A percentile compares a stretch with the other conserved stretches of the same genome.
phyloP scores from a whole-genome alignment of 2,888 invertebrate species.

The Archips xylosteana region DNA sequence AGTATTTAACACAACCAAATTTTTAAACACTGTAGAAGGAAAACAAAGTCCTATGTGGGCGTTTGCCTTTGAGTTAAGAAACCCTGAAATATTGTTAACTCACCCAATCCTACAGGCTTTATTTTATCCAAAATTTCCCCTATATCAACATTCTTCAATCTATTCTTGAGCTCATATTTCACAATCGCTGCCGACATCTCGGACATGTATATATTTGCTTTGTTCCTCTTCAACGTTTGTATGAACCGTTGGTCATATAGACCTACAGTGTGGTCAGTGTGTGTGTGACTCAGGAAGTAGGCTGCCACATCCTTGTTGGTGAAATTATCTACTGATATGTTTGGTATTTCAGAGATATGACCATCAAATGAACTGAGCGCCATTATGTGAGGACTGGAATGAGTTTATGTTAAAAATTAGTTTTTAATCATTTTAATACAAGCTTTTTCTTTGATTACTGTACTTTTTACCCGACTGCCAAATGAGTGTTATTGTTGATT shows the following conservation, averaged over 20 bases:
- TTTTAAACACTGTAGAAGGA: too few relatives aligned
- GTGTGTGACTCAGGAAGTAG: slow-evolving; percentile 89
- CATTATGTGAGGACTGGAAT: slow-evolving; percentile 56
- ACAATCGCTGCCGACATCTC: slow-evolving; percentile 59
- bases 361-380: slow-evolving; percentile 83
- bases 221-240: slow-evolving; percentile 30
- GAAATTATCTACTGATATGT: slow-evolving; percentile 87
- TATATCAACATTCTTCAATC: slow-evolving; percentile 45
- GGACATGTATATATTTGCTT: slow-evolving; percentile 60
- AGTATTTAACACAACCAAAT: too few relatives aligned
- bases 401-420: too few relatives aligned
- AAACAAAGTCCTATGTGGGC: not conserved
- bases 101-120: slow-evolving; percentile 56
- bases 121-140: slow-evolving; percentile 45
- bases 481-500: too few relatives aligned
- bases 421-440: too few relatives aligned
- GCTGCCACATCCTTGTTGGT: slow-evolving; percentile 75
- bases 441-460: too few relatives aligned
- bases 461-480: too few relatives aligned
- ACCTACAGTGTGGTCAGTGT: slow-evolving; percentile 84
- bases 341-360: slow-evolving; percentile 85
- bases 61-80: not conserved
- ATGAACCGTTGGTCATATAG: slow-evolving; percentile 14
- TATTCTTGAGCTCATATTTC: slow-evolving; percentile 44
- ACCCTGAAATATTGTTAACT: slow-evolving; percentile 29